phyloP scores from a whole-genome alignment of 2,797 vertebrate genomes.

The Pseudomugil tenellus region DNA sequence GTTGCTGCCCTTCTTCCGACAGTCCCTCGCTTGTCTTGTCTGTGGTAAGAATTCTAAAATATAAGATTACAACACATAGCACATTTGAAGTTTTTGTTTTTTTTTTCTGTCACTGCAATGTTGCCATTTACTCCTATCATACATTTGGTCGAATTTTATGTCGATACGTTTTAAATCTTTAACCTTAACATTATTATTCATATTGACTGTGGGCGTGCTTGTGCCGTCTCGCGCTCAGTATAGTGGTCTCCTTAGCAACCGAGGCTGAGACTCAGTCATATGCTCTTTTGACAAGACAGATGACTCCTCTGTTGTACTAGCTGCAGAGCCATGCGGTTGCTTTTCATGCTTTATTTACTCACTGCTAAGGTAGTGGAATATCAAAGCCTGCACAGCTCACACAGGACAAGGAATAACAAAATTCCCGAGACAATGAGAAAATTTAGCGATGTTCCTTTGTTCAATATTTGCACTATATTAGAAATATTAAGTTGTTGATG shows the following conservation, averaged over 20 bases:
- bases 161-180: neutral
- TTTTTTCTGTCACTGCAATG: too few relatives aligned
- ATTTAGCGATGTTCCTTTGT: too few relatives aligned
- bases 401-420: neutral
- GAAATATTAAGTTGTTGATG: neutral
- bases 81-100: neutral
- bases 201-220: slow-evolving; percentile 46
- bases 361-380: slow-evolving; percentile 18
- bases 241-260: slow-evolving; percentile 74
- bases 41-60: slow-evolving; percentile 81
- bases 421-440: too few relatives aligned
- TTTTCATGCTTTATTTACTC: slow-evolving; percentile 63
- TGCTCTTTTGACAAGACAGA: slow-evolving; percentile 61
- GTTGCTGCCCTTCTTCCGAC: slow-evolving; percentile 93
- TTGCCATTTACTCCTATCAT: too few relatives aligned
- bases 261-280: slow-evolving; percentile 65
- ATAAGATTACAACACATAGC: neutral
- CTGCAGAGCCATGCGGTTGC: slow-evolving; percentile 70
- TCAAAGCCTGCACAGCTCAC: slow-evolving; percentile 42
- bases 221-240: slow-evolving; percentile 42
- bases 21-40: slow-evolving; percentile 93
- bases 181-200: neutral
- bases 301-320: slow-evolving; percentile 66
- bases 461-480: neutral
- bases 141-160: neutral